Evolutionary conservation across 2,113 vertebrate genomes (phyloP), one percentile per base, ranked within the genome.

Genomic region (Desmodus rotundus): DNA sequence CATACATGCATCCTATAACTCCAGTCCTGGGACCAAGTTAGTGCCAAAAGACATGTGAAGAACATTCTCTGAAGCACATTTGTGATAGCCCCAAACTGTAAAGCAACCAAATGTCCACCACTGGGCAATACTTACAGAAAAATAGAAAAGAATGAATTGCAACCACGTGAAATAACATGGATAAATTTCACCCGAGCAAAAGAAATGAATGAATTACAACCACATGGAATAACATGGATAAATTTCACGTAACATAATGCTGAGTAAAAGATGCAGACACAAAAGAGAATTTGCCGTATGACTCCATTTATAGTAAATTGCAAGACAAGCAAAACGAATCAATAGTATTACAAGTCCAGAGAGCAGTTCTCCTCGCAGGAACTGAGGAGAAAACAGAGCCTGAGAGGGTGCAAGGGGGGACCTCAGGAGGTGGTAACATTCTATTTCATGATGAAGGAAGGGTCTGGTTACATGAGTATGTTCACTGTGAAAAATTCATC

Each of bases 401-500:
- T 26, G 15, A 28, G 20, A 28, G 1, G 2, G 28, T 9, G 3
- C 15, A 9, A 10, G 7, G 19, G 17, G 16, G 17, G 7, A 13
- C 26, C 5, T 6, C 2, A 14, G 56, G 50, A 74, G 36, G 26
- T 17, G 22, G 12, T 5, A 20, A 52, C 11, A 28, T 58, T 88
- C 6, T 47, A 22, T 43, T 93, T 96, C 12, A n/a, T 20, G 20
- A 43, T n/a, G 31, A 47, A 63, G 61, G 24, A 52, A 68, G 61
- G 9, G 43, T 94, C 65, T 43, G 31, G 56, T 80, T 65, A 16
- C 9, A 1, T 20, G 38, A 17, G 14, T 70, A n/a, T 28, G 47
- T 41, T 91, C 56, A 54, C 67, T 58, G 92, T 22, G 50, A 31
- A 70, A 87, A 77, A 56, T n/a, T 74, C 50, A 89, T 89, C n/a